Evolutionary conservation across 2,113 vertebrate genomes (phyloP).

Genomic region (Ammodytes marinus): DNA sequence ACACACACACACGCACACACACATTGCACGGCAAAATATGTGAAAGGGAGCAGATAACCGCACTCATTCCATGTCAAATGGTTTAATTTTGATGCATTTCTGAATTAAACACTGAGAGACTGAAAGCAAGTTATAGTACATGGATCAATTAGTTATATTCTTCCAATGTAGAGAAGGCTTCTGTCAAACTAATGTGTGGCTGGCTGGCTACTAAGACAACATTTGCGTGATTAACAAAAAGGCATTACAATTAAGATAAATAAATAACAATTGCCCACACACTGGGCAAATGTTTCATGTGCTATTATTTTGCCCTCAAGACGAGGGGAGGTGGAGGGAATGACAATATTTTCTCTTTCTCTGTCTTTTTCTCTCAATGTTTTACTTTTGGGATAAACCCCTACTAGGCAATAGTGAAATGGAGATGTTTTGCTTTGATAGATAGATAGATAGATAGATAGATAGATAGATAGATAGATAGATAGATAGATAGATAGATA

Average conservation of each 20-base stretch:
- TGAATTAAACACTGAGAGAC: neutral
- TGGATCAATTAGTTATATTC: no score
- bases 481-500: neutral
- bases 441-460: neutral
- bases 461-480: neutral
- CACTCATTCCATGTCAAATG: neutral
- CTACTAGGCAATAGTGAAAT: neutral
- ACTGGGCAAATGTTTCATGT: constrained; percentile 53
- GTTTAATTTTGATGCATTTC: constrained; percentile 4
- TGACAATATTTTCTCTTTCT: neutral
- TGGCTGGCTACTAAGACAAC: constrained; percentile 7
- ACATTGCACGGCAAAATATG: neutral
- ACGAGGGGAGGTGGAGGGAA: constrained; percentile 26
- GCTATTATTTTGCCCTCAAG: constrained; percentile 36
- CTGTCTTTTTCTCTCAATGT: neutral
- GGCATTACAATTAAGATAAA: neutral
- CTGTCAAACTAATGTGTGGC: neutral
- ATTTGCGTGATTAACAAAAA: constrained; percentile 55
- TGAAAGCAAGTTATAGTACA: no score
- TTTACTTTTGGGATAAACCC: neutral
- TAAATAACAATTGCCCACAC: constrained; percentile 36
- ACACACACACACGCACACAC: neutral
- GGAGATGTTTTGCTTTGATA: neutral
- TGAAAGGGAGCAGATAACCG: neutral
- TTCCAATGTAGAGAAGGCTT: no score